Base-by-base conservation (phyloP, 2,797 vertebrate genomes). In the Orientallactaga sibirica region DNA sequence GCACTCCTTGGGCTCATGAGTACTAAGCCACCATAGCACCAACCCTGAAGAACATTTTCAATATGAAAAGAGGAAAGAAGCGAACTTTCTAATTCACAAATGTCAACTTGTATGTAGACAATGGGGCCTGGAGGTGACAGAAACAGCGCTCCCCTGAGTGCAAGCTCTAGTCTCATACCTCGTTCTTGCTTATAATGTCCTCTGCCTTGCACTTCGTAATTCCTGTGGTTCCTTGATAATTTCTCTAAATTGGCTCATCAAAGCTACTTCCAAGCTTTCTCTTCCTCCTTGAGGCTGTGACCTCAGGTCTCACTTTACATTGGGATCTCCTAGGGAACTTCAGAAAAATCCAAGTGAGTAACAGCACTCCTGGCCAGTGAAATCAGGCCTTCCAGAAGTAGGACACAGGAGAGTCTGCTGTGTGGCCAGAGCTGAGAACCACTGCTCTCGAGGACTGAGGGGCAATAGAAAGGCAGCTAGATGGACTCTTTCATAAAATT, bases 141-240 rank as follows among this genome's bases (percentile, higher is more conserved):
- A 71, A 20, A 77, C 4, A 22, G 2, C 6, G 16, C 19, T 25
- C 37, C 27, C 27, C 48, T 41, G 29, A 62, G 16, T 79, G 14
- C 1, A 14, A 58, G 16, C 70, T 75, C 1, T 62, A 48, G 58
- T n/a, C 80, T 84, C 25, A 55, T 7, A 12, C 29, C 24, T 52
- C 79, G 43, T 61, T 78, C 2, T 81, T 79, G n/a, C 29, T 76
- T 58, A 7, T 33, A 43, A 48, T 43, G 81, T 66, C 43, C 68
- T 8, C 37, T 43, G 4, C 20, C 3, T n/a, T 82, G 29, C 2
- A 43, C 61, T 64, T 82, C 11, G 41, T 22, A 37, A 75, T 84
- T 84, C 64, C 74, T 82, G 90, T 85, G 25, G 6, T 43, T 93
- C 93, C 71, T 84, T 89, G 29, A 87, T 74, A 14, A 52, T 85